Percentiles rank a stretch among this genome's conserved stretches.
Evolutionary conservation across 1,140 invertebrate genomes (phyloP).

Genomic region (Coenobita brevimanus): DNA sequence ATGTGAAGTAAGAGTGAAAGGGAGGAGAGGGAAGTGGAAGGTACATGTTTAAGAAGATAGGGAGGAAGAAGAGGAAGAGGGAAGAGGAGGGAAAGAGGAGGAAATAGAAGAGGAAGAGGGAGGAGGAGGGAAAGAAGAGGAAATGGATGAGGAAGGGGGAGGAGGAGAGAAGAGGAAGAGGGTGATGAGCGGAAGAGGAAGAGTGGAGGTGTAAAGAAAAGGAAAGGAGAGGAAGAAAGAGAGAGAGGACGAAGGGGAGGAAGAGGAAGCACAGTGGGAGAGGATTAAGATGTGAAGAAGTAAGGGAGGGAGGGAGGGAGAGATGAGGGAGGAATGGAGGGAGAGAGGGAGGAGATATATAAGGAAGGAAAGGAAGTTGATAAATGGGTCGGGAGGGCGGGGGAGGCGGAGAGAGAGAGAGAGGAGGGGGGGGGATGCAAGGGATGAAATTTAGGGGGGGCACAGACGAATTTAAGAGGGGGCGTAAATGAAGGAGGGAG

Average conservation of each 20-base stretch:
- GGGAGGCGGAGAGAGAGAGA: conserved; percentile 28
- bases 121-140: not conserved
- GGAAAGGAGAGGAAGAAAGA: not conserved
- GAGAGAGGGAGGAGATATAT: not conserved
- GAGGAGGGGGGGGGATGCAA: not conserved
- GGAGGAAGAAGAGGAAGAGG: not conserved
- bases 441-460: not conserved
- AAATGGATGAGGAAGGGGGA: not conserved
- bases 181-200: not conserved
- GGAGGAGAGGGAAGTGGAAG: not conserved
- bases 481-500: no score
- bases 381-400: not conserved
- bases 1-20: not conserved
- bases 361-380: not conserved
- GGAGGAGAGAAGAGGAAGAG: not conserved
- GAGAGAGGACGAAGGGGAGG: not conserved
- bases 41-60: not conserved
- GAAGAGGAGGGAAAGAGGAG: not conserved
- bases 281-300: not conserved
- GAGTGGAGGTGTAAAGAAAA: no score
- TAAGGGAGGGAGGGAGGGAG: not conserved
- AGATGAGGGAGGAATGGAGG: not conserved
- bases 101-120: not conserved
- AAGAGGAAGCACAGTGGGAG: not conserved
- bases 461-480: no score